Evolutionary conservation across 2,797 vertebrate species (phyloP), one percentile per base, ranked within the genome.

Genomic region (Sardinella longiceps): DNA sequence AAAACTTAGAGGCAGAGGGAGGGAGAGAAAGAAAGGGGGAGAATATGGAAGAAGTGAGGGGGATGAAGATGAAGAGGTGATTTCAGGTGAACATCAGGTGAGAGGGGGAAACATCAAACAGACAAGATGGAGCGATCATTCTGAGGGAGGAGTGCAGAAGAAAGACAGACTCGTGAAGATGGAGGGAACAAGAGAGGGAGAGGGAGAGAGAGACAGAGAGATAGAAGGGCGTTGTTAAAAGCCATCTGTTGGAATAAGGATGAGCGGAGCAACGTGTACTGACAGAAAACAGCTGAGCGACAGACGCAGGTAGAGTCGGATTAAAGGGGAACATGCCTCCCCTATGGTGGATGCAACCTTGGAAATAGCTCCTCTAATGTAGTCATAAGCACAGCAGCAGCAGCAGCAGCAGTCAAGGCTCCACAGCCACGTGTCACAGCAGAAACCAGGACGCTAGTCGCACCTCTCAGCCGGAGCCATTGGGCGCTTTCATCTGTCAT

Each of bases 401-500:
- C 50, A 70, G 63, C 30, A 28, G 58, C 23, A 20, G 6, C 23
- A 58, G 56, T n/a, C 18, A 5, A 5, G 9, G 56, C 56, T 4
- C 18, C 60, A 30, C 60, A 12, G 25, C 10, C n/a, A 6, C 28
- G 15, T 9, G 63, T 37, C 66, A 74, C 66, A 74, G 14, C 66
- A 39, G 70, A 33, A 23, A 23, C 1, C 33, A 39, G 37, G 15
- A 2, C 70, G 9, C 18, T 37, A 43, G 37, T 77, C 14, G 20
- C 15, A 77, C 37, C 37, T 43, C 20, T 33, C 70, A 77, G 70
- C 5, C 20, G 2, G 37, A 77, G 37, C 70, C 20, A 37, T n/a
- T 37, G 14, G 18, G 37, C 20, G 33, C 70, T 77, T 77, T 77
- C 70, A 20, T 77, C 70, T 77, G 70, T 77, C 70, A 77, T 23